These are phyloP conservation scores for Manduca sexta DNA, from an alignment of 1,140 invertebrate species.

Conservation along the genomic window DNA sequence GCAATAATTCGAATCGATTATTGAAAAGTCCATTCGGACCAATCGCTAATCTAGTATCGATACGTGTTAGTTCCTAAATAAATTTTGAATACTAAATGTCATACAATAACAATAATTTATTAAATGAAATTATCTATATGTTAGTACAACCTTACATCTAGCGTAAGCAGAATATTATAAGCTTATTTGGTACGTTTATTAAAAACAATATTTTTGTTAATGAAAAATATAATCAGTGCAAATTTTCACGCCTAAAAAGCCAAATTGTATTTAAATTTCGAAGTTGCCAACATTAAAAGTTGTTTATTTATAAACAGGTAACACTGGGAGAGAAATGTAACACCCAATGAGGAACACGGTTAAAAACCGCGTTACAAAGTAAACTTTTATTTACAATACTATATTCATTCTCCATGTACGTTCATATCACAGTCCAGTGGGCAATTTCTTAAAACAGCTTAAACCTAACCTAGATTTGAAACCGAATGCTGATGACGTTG, in stretches of 20 bases:
- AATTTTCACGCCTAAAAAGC: conserved; percentile 26
- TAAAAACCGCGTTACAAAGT: not conserved
- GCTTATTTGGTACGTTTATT: conserved; percentile 25
- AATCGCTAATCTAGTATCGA: not conserved
- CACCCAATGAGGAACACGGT: no score
- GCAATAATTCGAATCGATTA: no score
- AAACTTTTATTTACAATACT: conserved; percentile 5
- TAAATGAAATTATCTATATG: conserved; percentile 7
- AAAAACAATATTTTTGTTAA: conserved; percentile 2
- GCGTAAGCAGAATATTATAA: conserved; percentile 20
- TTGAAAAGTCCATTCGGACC: no score
- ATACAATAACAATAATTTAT: conserved; percentile 10
- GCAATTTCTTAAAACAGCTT: conserved; percentile 15
- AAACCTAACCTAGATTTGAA: conserved; percentile 18
- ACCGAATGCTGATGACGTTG: conserved; percentile 7
- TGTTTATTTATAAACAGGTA: no score
- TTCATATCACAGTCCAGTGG: conserved; percentile 34
- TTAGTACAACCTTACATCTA: conserved; percentile 26
- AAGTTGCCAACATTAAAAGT: no score
- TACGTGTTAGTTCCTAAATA: conserved; percentile 1
- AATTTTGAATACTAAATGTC: not conserved
- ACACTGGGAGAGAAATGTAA: no score
- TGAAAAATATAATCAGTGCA: conserved; percentile 6
- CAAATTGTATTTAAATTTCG: conserved; percentile 20
- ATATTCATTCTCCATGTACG: conserved; percentile 6